A percentile compares a stretch with the other conserved stretches of the same genome.
Evolutionary conservation across 2,888 invertebrate genomes (phyloP).

Genomic region (Dryococelus australis): DNA sequence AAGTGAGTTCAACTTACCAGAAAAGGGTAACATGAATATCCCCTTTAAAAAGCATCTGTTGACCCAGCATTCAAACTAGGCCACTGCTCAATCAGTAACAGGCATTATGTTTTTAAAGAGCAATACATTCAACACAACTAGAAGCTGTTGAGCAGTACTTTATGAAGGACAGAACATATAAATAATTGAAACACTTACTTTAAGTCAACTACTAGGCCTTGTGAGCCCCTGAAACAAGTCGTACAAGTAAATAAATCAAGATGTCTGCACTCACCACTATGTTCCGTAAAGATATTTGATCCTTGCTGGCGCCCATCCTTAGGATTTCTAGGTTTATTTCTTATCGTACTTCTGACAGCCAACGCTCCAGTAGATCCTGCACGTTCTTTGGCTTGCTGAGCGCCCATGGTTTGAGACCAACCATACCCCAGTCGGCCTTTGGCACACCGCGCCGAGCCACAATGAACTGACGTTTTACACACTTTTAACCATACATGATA

Average conservation of each 20-base stretch:
- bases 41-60: no score
- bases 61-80: no score
- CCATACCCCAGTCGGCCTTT: conserved; percentile 52
- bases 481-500: conserved; percentile 43
- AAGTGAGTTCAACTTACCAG: no score
- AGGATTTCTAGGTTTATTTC: conserved; percentile 74
- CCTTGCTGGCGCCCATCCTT: conserved; percentile 87
- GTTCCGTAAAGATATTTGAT: conserved; percentile 93
- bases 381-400: conserved; percentile 93
- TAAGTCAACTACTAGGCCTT: no score
- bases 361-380: conserved; percentile 72
- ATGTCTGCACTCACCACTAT: conserved; percentile 77
- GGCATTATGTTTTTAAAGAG: no score
- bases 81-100: no score
- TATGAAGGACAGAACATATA: no score
- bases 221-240: neutral
- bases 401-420: conserved; percentile 76
- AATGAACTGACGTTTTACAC: conserved; percentile 53
- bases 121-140: no score
- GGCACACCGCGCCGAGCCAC: conserved; percentile 53
- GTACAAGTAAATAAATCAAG: neutral
- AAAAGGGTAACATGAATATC: no score
- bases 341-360: conserved; percentile 54
- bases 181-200: no score
- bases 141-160: no score